Evolutionary conservation across 2,888 invertebrate species (phyloP).

Genomic region (Rotaria macrura): DNA sequence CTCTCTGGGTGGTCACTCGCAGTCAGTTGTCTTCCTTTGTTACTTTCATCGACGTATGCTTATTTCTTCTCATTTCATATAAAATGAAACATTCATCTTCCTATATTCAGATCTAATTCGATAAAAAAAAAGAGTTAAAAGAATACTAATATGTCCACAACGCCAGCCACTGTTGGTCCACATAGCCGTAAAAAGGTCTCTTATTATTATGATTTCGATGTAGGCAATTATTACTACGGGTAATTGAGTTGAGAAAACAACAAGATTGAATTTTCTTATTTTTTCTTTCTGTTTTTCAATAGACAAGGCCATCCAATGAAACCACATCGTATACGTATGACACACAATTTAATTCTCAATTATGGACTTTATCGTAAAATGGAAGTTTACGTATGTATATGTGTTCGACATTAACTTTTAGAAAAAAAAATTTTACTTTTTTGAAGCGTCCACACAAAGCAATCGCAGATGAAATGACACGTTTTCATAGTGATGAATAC

Average conservation of each 20-base stretch:
- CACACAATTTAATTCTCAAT: slow-evolving; percentile 90
- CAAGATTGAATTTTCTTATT: no score
- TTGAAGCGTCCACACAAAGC: slow-evolving; percentile 99
- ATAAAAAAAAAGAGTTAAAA: no score
- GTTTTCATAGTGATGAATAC: slow-evolving; percentile 98
- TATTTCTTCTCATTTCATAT: not conserved
- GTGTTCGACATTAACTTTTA: not conserved
- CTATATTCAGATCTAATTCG: not conserved
- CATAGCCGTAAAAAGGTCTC: slow-evolving; percentile 61
- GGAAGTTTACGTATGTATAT: slow-evolving; percentile 56
- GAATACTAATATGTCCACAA: not conserved
- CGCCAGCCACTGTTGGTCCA: not conserved
- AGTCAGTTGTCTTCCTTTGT: not conserved
- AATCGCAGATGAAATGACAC: slow-evolving; percentile 97
- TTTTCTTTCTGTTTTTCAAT: not conserved
- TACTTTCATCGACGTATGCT: not conserved
- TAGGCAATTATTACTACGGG: slow-evolving; percentile 98
- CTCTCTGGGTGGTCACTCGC: not conserved
- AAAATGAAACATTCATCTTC: not conserved
- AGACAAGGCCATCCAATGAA: slow-evolving; percentile 99
- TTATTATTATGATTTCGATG: slow-evolving; percentile 98
- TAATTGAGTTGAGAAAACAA: not conserved
- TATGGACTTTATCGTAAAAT: slow-evolving; percentile 98
- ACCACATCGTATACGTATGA: slow-evolving; percentile 98
- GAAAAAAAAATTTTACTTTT: not conserved